A percentile compares a stretch with the other conserved stretches of the same genome.
Evolutionary conservation across 2,888 invertebrate species (phyloP).

Genomic region (Oeneis ivallda): DNA sequence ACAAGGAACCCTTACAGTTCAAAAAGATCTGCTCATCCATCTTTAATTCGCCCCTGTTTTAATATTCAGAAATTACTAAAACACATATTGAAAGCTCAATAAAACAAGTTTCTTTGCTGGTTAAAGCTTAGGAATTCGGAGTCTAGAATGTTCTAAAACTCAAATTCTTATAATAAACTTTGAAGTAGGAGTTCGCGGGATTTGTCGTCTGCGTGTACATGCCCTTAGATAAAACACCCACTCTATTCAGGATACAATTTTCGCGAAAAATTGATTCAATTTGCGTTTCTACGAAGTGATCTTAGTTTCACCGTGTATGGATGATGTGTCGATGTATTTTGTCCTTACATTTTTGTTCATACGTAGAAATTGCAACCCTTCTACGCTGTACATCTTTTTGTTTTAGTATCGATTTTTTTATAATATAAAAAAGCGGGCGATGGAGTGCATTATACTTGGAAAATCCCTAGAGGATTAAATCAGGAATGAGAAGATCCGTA

Average conservation of each 20-base stretch:
- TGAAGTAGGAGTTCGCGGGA: background rate
- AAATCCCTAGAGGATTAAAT: no score
- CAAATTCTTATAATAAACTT: background rate
- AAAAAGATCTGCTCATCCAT: no score
- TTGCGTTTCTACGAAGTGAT: slow-evolving; percentile 64
- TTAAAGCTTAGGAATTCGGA: background rate
- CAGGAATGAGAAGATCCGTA: no score
- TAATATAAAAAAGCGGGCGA: no score
- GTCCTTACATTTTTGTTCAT: background rate
- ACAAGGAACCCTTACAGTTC: no score
- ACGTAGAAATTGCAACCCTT: background rate
- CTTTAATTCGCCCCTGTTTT: no score
- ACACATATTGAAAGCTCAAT: no score
- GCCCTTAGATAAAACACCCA: background rate
- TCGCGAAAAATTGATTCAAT: slow-evolving; percentile 70
- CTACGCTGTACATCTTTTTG: background rate
- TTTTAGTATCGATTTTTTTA: no score
- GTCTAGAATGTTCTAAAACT: background rate
- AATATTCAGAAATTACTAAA: no score
- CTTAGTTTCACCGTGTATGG: slow-evolving; percentile 47
- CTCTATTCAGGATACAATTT: slow-evolving; percentile 56
- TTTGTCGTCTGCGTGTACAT: background rate
- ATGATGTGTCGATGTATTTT: slow-evolving; percentile 32
- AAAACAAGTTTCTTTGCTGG: no score
- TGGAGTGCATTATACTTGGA: no score